Conservation (phyloP, 2,888 invertebrate species). For the Dendrolimus pini region DNA sequence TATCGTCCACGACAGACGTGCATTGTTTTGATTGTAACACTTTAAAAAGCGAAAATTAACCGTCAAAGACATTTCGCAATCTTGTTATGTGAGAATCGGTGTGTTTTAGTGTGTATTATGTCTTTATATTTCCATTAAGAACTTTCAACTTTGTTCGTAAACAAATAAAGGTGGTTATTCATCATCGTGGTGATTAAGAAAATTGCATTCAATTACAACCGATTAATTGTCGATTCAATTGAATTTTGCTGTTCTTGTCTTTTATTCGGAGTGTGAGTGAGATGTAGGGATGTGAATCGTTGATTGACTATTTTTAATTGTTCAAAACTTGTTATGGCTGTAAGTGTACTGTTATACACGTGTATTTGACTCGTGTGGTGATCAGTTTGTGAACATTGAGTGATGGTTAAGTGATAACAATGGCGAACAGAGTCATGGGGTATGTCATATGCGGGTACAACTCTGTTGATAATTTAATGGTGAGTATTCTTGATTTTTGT, state of each 20-base stretch:
- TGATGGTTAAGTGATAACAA: slow-evolving; percentile 25
- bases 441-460: slow-evolving; percentile 78
- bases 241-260: slow-evolving; percentile 17
- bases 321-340: slow-evolving; percentile 14
- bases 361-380: slow-evolving; percentile 15
- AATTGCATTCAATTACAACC: slow-evolving; percentile 15
- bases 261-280: slow-evolving; percentile 13
- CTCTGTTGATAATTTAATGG: slow-evolving; percentile 76
- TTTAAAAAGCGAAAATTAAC: slow-evolving; percentile 8
- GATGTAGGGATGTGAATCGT: slow-evolving; percentile 1
- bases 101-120: slow-evolving; percentile 1
- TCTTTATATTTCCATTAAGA: too few relatives aligned
- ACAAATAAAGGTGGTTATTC: too few relatives aligned
- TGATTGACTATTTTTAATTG: slow-evolving; percentile 8
- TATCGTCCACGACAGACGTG: slow-evolving; percentile 18
- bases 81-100: background rate
- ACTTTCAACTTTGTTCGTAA: too few relatives aligned
- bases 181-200: slow-evolving; percentile 12
- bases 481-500: slow-evolving; percentile 34
- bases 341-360: slow-evolving; percentile 15
- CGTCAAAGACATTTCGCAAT: slow-evolving; percentile 6
- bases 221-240: slow-evolving; percentile 21
- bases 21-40: slow-evolving; percentile 15
- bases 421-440: slow-evolving; percentile 73
- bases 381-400: slow-evolving; percentile 9